A percentile compares a stretch with the other conserved stretches of the same genome.
phyloP scores from a whole-genome alignment of 2,888 invertebrate genomes.

The Drosophila neotestacea region DNA sequence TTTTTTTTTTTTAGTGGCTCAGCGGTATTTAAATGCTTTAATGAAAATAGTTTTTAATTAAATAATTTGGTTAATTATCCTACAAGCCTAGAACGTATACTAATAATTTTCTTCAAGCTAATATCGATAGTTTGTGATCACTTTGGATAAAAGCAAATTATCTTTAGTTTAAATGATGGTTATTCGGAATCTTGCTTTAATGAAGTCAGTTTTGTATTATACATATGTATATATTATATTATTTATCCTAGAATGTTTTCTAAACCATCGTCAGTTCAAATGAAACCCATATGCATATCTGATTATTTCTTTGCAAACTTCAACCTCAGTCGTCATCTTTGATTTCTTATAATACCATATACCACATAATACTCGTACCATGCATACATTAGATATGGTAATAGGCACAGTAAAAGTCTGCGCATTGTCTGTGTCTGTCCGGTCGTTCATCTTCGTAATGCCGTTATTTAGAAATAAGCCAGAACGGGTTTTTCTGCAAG shows the following conservation, averaged over 20 bases:
- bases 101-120: not conserved
- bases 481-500: conserved; percentile 72
- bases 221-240: not conserved
- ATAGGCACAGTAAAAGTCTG: conserved; percentile 70
- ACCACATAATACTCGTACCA: conserved; percentile 5
- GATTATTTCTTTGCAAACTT: conserved; percentile 4
- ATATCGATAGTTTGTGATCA: not conserved
- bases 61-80: not conserved
- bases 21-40: conserved; percentile 64
- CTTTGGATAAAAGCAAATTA: no score
- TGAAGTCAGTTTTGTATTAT: no score
- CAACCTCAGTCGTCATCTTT: conserved; percentile 3
- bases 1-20: conserved; percentile 59
- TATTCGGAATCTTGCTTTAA: no score
- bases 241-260: not conserved
- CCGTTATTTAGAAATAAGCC: conserved; percentile 79
- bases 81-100: not conserved
- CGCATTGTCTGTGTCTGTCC: conserved; percentile 63
- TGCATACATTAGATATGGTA: conserved; percentile 49
- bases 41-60: conserved; percentile 37
- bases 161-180: no score
- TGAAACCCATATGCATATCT: not conserved
- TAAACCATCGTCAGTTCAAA: not conserved
- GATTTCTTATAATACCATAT: conserved; percentile 24
- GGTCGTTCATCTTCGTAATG: conserved; percentile 81